Evolutionary conservation across 1,140 invertebrate genomes (phyloP).

Genomic region (Batillaria attramentaria): DNA sequence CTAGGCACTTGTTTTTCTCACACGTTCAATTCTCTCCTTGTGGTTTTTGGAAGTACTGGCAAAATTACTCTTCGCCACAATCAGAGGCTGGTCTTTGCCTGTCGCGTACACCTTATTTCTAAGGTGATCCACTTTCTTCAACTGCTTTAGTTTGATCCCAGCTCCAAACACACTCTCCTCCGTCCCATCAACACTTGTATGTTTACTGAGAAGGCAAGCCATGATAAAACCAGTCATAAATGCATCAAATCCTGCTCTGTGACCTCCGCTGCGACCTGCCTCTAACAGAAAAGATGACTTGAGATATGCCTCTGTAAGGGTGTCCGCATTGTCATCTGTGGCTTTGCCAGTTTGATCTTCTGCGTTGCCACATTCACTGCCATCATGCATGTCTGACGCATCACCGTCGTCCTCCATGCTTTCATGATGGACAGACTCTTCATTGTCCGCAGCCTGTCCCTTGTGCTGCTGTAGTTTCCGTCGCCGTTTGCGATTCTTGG

Average conservation of each 20-base stretch:
- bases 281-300: constrained; percentile 21
- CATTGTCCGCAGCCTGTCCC: not conserved
- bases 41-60: constrained; percentile 64
- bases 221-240: constrained; percentile 74
- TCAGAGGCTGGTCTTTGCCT: constrained; percentile 70
- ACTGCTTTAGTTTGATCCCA: constrained; percentile 34
- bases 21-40: constrained; percentile 53
- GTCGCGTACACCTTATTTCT: constrained; percentile 69
- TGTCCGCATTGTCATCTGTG: constrained; percentile 6
- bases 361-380: too few species aligned
- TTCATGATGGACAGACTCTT: too few species aligned
- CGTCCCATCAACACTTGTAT: constrained; percentile 38
- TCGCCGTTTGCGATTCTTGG: constrained; percentile 52
- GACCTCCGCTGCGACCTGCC: constrained; percentile 48
- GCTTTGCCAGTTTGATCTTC: too few species aligned
- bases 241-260: constrained; percentile 73
- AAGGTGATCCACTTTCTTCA: constrained; percentile 47
- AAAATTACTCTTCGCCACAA: constrained; percentile 68
- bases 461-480: constrained; percentile 24
- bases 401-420: too few species aligned
- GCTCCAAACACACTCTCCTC: constrained; percentile 28
- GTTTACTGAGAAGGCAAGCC: constrained; percentile 57
- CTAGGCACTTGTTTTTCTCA: too few species aligned
- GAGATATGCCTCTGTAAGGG: constrained; percentile 17
- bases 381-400: too few species aligned